Evolutionary conservation across 1,140 invertebrate genomes (phyloP), one percentile per base, ranked within the genome.

Genomic region (Zophobas morio): DNA sequence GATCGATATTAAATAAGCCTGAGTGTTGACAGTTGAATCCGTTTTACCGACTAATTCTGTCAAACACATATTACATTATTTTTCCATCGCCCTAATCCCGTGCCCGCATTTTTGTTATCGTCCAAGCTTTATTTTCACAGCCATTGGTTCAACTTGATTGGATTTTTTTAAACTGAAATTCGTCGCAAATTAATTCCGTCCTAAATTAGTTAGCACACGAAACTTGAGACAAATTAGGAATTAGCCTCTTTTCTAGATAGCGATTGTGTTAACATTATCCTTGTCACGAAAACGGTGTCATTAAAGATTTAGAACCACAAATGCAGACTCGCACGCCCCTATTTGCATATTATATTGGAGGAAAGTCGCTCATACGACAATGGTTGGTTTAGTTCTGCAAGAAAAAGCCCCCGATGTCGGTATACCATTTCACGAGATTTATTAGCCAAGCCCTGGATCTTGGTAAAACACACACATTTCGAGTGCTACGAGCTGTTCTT

Each of bases 401-500:
- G 49, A 51, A 51, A 51, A 51, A n/a, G 6, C 49, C n/a, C n/a
- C 49, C n/a, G n/a, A 51, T 51, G 39, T 66, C 35, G 37, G 60
- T 66, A 66, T 42, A 66, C 37, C 39, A 66, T 66, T 66, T 66
- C 37, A 42, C 6, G 60, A 66, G 60, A 66, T 66, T 66, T 66
- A 66, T 66, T 66, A 66, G 60, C 8, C 57, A 63, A 2, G 57
- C 2, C 39, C 20, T 42, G 60, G 39, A 66, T 66, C 60, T 66
- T 66, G 40, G 60, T 66, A 66, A 66, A 66, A 66, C 60, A 66
- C 60, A 66, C 60, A 66, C 60, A 66, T 66, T 42, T 66, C 60
- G 60, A 66, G 60, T 66, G 60, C 60, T 66, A 66, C 60, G 60
- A 66, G 60, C 60, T 66, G 60, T 66, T 66, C 60, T 66, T 66